phyloP scores from a whole-genome alignment of 2,113 vertebrate species.

The Chaetops frenatus region DNA sequence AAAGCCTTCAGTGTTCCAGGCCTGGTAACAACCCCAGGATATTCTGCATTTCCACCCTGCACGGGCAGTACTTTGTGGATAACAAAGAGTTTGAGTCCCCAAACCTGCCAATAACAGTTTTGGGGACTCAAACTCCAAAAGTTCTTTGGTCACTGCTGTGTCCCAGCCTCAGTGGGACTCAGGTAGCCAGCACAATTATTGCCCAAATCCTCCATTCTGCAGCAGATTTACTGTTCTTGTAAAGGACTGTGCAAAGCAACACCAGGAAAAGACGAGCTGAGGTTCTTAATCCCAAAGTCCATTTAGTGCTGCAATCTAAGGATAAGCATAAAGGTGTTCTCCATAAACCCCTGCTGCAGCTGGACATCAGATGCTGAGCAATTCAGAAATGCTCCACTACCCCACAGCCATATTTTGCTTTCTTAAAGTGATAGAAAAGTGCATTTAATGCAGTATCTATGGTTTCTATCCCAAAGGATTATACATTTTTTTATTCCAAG shows the following conservation, averaged over 20 bases:
- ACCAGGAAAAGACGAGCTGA: not conserved
- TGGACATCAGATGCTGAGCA: not conserved
- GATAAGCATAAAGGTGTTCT: not conserved
- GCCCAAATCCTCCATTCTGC: not conserved
- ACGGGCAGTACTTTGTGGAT: accelerated
- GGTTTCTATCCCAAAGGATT: not conserved
- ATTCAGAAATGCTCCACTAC: not conserved
- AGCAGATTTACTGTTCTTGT: not conserved
- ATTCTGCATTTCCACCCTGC: not conserved
- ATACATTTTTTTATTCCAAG: not conserved
- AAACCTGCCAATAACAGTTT: not conserved
- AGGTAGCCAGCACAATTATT: not conserved
- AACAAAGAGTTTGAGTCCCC: too few relatives aligned
- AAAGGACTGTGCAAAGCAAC: not conserved
- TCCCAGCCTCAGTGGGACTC: not conserved
- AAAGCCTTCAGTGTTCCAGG: not conserved
- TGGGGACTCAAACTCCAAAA: not conserved
- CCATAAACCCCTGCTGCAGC: not conserved
- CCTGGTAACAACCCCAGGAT: not conserved
- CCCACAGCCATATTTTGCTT: not conserved
- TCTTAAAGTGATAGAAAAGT: not conserved
- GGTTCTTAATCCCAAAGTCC: not conserved
- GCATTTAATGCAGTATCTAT: not conserved
- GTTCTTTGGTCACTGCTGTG: not conserved
- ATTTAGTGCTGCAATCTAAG: not conserved